Conservation (phyloP, 1,140 invertebrate species). For the Anadara kagoshimensis region DNA sequence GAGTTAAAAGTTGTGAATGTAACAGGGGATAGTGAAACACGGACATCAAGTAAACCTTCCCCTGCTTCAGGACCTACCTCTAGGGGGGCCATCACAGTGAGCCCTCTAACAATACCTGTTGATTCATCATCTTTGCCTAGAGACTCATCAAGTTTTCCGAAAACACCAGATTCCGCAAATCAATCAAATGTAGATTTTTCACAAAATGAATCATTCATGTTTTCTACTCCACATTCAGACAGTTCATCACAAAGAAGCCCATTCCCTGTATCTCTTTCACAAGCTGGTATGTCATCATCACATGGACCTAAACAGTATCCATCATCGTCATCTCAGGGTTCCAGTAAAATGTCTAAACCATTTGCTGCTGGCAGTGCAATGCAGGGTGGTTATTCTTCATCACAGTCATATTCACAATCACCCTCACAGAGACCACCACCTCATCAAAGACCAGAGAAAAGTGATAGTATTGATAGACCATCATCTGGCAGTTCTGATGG, state of each 20-base stretch:
- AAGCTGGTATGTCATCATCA: conserved; percentile 4
- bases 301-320: conserved; percentile 22
- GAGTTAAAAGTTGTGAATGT: conserved; percentile 38
- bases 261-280: conserved; percentile 1
- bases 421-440: conserved; percentile 7
- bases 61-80: neutral
- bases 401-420: conserved; percentile 9
- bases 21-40: conserved; percentile 6
- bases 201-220: neutral
- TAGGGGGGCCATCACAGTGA: conserved; percentile 8
- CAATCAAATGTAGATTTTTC: conserved; percentile 4
- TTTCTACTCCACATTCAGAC: neutral
- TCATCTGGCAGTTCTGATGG: neutral
- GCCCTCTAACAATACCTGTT: conserved; percentile 1
- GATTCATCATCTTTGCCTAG: conserved; percentile 1
- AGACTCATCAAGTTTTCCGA: neutral
- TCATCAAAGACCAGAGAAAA: conserved; percentile 6
- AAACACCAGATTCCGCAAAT: neutral
- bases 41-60: no score
- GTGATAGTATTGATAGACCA: conserved; percentile 19
- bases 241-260: conserved; percentile 7
- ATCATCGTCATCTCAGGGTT: conserved; percentile 13
- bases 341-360: conserved; percentile 21
- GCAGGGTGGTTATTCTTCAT: conserved; percentile 20
- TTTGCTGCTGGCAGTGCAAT: conserved; percentile 38